Conservation (phyloP, 2,113 vertebrate species). For the Pelecanoides urinatrix region DNA sequence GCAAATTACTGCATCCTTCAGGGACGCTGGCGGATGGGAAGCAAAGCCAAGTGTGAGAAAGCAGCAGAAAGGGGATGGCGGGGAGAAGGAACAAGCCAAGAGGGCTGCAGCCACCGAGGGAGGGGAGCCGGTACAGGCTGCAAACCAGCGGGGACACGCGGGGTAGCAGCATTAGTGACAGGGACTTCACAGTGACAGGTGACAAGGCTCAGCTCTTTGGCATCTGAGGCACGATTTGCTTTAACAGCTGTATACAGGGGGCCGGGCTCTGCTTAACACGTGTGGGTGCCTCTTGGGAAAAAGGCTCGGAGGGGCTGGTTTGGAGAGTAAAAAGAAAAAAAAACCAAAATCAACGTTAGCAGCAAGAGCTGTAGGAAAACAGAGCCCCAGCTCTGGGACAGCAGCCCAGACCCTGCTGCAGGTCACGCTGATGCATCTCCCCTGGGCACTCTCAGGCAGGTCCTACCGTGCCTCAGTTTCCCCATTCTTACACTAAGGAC, state of each 20-base stretch:
- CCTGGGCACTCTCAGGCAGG: neutral
- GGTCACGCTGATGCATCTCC: neutral
- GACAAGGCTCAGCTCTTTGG: neutral
- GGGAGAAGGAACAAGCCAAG: neutral
- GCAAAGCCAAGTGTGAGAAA: neutral
- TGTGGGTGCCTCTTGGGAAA: neutral
- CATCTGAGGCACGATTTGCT: neutral
- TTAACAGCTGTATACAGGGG: neutral
- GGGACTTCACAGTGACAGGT: neutral
- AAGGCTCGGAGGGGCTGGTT: neutral
- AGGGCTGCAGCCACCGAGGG: neutral
- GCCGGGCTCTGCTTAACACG: fast-evolving
- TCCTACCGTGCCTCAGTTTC: neutral
- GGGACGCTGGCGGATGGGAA: neutral
- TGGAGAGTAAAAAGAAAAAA: neutral
- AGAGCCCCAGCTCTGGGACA: neutral
- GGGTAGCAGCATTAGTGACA: neutral
- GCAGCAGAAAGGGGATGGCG: neutral
- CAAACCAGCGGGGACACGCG: neutral
- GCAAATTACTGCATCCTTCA: neutral
- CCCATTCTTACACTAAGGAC: fast-evolving
- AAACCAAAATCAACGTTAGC: neutral
- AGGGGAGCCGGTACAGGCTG: neutral
- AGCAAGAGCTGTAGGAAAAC: neutral
- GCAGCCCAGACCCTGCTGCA: fast-evolving